These are phyloP conservation scores for Bombus confusus DNA, from an alignment of 1,140 invertebrate genomes.

Conservation along the genomic window DNA sequence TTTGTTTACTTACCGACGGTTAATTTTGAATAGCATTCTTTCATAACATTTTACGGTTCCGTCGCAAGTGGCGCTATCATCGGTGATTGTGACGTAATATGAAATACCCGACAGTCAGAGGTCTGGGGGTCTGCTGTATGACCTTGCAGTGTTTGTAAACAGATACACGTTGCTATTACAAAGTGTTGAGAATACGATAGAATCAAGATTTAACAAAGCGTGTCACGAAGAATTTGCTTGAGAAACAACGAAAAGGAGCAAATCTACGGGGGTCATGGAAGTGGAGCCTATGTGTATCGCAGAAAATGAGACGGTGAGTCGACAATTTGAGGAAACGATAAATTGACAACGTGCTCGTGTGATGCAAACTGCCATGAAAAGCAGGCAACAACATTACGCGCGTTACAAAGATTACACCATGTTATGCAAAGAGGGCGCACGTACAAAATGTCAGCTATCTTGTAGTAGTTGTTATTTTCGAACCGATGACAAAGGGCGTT, in stretches of 20 bases:
- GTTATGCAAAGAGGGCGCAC: conserved; percentile 63
- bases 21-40: neutral
- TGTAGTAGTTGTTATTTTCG: neutral
- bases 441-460: conserved; percentile 2
- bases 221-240: conserved; percentile 13
- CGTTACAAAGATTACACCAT: conserved; percentile 61
- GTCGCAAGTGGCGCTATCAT: conserved; percentile 39
- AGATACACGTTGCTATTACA: conserved; percentile 78
- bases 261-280: conserved; percentile 67
- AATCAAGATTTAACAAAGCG: conserved; percentile 45
- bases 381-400: conserved; percentile 50
- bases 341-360: conserved; percentile 64
- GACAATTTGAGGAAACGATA: conserved; percentile 33
- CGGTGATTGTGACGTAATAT: conserved; percentile 72
- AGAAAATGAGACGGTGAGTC: conserved; percentile 79
- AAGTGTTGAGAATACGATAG: conserved; percentile 53
- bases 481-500: conserved; percentile 64
- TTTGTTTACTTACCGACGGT: neutral
- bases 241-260: neutral
- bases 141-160: conserved; percentile 83
- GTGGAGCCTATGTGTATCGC: conserved; percentile 76
- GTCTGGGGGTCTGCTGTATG: conserved; percentile 76
- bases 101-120: conserved; percentile 50
- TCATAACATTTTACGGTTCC: neutral
- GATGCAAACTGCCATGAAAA: conserved; percentile 66